Conservation (phyloP, 2,888 invertebrate species). For the Lapara coniferarum region DNA sequence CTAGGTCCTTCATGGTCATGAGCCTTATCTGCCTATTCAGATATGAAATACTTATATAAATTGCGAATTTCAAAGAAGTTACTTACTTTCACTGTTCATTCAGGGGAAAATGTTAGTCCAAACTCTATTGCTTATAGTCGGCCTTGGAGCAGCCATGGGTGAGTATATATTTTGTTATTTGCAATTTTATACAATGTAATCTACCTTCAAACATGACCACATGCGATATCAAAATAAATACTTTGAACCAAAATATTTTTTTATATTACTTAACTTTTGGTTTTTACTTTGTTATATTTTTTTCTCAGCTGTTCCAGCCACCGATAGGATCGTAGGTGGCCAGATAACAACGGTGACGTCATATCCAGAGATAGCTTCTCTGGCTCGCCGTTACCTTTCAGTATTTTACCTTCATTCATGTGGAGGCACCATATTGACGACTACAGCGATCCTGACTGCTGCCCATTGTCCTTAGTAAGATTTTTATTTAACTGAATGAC, state of each 20-base stretch:
- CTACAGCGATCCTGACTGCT: slow-evolving; percentile 41
- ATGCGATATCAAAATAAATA: too few relatives aligned
- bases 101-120: background rate
- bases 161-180: background rate
- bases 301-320: background rate
- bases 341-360: background rate
- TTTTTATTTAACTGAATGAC: background rate
- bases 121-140: background rate
- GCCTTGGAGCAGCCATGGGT: background rate
- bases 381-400: background rate
- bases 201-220: too few relatives aligned
- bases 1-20: too few relatives aligned
- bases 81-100: background rate
- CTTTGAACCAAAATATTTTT: too few relatives aligned
- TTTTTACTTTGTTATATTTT: background rate
- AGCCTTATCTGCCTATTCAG: background rate
- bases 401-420: background rate
- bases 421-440: background rate
- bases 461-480: slow-evolving; percentile 38
- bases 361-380: background rate
- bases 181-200: too few relatives aligned
- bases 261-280: too few relatives aligned
- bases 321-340: background rate
- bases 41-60: background rate
- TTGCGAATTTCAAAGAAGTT: background rate